Percentiles rank a stretch among this genome's conserved stretches.
Conservation (phyloP, 2,113 vertebrate genomes). For the Psophia crepitans region DNA sequence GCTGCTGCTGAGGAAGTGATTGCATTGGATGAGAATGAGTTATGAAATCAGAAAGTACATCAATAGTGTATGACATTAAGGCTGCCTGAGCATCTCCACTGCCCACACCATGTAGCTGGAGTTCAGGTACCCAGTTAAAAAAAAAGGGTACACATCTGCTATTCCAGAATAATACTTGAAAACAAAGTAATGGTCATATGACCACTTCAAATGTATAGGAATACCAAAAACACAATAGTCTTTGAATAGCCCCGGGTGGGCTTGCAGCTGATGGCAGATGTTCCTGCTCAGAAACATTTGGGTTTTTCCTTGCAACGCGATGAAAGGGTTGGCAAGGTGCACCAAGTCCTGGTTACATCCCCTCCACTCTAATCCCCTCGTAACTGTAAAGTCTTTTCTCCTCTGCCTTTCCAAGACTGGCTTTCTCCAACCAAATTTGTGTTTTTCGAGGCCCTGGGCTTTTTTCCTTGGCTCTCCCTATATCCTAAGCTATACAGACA, state of each 20-base stretch:
- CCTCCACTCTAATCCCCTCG: accelerated
- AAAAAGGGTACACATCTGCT: not conserved
- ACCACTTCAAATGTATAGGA: not conserved
- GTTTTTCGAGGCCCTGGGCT: not conserved
- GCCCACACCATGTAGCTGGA: not conserved
- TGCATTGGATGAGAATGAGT: not conserved
- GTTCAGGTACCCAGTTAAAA: not conserved
- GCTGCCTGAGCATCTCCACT: not conserved
- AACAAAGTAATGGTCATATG: not conserved
- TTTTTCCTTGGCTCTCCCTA: not conserved
- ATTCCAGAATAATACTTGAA: not conserved
- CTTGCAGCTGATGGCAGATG: not conserved
- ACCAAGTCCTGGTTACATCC: not conserved
- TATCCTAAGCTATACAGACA: not conserved
- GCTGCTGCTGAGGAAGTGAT: not conserved
- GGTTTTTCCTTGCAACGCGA: not conserved
- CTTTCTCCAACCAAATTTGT: not conserved
- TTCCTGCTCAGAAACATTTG: not conserved
- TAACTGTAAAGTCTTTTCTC: not conserved
- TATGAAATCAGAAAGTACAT: not conserved
- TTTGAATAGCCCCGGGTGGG: not conserved
- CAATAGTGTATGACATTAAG: not conserved
- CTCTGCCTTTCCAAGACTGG: not conserved
- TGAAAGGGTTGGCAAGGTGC: not conserved
- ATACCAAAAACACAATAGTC: not conserved